phyloP scores from a whole-genome alignment of 64 coral and sea anemone species.

The Stichodactyla mertensii region DNA sequence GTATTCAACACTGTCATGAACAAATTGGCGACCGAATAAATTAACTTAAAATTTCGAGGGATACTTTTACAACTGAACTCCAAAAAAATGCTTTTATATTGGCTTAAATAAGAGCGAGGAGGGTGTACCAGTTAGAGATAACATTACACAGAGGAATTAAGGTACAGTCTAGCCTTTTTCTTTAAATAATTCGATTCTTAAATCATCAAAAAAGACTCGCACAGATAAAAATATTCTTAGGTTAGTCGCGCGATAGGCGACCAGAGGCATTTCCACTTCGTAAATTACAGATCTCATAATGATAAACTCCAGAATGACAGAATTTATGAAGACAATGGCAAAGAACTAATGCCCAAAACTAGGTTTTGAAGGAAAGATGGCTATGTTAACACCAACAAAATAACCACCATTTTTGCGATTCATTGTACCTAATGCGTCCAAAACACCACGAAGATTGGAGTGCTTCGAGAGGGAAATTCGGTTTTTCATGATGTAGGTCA shows the following conservation, averaged over 20 bases:
- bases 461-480: background rate
- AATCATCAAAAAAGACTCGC: too few species aligned
- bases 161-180: background rate
- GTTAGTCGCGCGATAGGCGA: too few species aligned
- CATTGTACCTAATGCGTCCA: background rate
- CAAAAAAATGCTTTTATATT: background rate
- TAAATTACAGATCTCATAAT: too few species aligned
- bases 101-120: background rate
- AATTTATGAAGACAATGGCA: too few species aligned
- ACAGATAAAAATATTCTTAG: too few species aligned
- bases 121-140: background rate
- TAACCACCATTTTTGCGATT: background rate
- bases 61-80: background rate
- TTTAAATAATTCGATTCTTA: background rate
- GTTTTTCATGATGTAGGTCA: background rate
- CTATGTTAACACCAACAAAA: too few species aligned
- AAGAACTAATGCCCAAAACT: too few species aligned
- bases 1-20: background rate
- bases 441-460: background rate
- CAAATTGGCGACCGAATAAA: background rate
- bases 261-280: too few species aligned
- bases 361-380: too few species aligned
- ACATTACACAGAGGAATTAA: background rate
- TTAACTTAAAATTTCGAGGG: background rate
- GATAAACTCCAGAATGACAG: too few species aligned